Conservation (phyloP, 2,113 vertebrate species). For the Labeo catla region DNA sequence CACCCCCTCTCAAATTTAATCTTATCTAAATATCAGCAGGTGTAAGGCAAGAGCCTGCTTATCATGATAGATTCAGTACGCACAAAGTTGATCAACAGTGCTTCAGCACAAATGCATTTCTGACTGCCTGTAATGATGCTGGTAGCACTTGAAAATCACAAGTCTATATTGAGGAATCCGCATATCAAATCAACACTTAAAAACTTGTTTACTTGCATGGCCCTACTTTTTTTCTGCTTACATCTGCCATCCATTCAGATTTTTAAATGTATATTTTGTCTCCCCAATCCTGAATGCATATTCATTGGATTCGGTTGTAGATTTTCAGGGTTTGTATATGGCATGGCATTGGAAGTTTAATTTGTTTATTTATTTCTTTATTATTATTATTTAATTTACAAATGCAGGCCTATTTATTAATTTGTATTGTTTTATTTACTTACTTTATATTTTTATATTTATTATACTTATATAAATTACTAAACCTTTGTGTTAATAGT, state of each 20-base stretch:
- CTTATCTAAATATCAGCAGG: slow-evolving; percentile 79
- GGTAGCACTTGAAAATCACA: slow-evolving; percentile 25
- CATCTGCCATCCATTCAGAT: not conserved
- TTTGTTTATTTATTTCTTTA: too few species aligned
- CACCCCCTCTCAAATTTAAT: slow-evolving; percentile 70
- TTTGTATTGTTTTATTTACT: not conserved
- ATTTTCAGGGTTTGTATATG: not conserved
- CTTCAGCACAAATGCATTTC: slow-evolving; percentile 63
- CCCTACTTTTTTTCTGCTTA: not conserved
- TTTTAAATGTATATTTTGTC: not conserved
- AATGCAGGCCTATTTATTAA: too few species aligned
- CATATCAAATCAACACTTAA: not conserved
- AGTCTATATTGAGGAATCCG: not conserved
- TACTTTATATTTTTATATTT: not conserved
- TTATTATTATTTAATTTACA: too few species aligned
- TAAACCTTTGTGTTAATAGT: not conserved
- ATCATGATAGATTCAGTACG: slow-evolving; percentile 67
- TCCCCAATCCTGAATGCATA: not conserved
- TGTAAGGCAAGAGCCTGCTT: slow-evolving; percentile 71
- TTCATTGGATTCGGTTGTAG: not conserved
- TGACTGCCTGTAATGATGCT: slow-evolving; percentile 9
- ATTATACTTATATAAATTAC: not conserved
- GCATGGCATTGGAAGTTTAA: not conserved
- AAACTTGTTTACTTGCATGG: not conserved
- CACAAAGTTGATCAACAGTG: slow-evolving; percentile 69